Conservation (phyloP, 2,113 vertebrate genomes). For the Urocynchramus pylzowi region DNA sequence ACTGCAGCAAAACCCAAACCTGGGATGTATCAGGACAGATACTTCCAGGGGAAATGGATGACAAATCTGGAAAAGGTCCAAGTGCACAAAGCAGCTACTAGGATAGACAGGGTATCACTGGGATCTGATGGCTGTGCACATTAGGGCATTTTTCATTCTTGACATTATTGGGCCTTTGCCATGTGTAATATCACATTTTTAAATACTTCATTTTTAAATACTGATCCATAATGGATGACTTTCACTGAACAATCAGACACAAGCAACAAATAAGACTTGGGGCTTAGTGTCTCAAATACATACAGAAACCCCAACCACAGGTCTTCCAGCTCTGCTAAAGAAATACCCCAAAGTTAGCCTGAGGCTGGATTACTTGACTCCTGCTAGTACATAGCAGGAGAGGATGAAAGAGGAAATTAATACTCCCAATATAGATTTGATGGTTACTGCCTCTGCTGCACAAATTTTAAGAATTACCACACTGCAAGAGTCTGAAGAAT, state of each 20-base stretch:
- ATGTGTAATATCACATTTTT: background rate
- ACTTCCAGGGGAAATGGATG: background rate
- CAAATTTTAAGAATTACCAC: background rate
- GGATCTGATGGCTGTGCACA: background rate
- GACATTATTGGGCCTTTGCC: background rate
- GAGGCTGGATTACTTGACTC: background rate
- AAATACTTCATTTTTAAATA: background rate
- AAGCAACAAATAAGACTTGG: background rate
- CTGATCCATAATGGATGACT: background rate
- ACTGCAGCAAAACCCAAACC: background rate
- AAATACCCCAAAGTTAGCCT: background rate
- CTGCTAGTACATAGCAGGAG: background rate
- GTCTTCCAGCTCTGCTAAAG: background rate
- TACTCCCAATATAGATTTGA: background rate
- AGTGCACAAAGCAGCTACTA: background rate
- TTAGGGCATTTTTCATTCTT: background rate
- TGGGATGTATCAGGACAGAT: background rate
- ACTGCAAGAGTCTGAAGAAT: background rate
- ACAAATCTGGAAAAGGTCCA: background rate
- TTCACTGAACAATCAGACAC: background rate
- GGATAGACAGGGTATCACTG: background rate
- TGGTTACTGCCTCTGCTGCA: background rate
- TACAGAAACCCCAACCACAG: background rate
- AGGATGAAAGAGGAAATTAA: background rate
- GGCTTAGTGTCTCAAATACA: background rate